These are phyloP conservation scores for Cheilosia impressa DNA, from an alignment of 2,888 invertebrate species.

Conservation along the genomic window DNA sequence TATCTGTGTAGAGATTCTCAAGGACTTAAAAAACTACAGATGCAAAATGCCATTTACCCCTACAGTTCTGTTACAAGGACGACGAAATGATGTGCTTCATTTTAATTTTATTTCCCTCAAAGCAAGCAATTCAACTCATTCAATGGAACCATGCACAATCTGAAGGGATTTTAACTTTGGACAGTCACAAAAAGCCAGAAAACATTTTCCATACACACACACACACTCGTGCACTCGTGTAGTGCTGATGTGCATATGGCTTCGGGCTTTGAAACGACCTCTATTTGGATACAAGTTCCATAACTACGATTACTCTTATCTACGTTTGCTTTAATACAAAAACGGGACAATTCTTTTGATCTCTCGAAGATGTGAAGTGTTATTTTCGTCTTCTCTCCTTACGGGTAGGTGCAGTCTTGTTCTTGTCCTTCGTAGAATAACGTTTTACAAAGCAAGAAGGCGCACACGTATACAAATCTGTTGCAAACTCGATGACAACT, in stretches of 20 bases:
- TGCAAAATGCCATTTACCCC: conserved; percentile 39
- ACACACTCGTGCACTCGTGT: background rate
- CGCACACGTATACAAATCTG: background rate
- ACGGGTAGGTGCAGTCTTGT: conserved; percentile 23
- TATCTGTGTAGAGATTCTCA: conserved; percentile 14
- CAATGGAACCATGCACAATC: conserved; percentile 29
- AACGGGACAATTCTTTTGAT: conserved; percentile 56
- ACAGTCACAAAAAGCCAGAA: conserved; percentile 33
- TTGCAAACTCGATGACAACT: conserved; percentile 16
- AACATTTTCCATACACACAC: conserved; percentile 21
- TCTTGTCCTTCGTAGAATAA: conserved; percentile 52
- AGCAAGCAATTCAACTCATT: conserved; percentile 51
- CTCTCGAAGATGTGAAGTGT: conserved; percentile 43
- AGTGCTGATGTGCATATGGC: conserved; percentile 36
- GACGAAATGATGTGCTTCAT: conserved; percentile 41
- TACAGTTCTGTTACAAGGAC: conserved; percentile 54
- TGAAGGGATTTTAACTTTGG: conserved; percentile 38
- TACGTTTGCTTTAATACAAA: conserved; percentile 16
- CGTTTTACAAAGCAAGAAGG: conserved; percentile 23
- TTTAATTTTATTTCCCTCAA: conserved; percentile 56
- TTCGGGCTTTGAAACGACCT: conserved; percentile 63
- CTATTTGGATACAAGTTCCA: conserved; percentile 43
- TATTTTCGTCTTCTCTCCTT: conserved; percentile 21
- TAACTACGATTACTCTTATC: conserved; percentile 11
- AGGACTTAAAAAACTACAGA: conserved; percentile 25